Evolutionary conservation across 2,113 vertebrate species (phyloP).

Genomic region (Xiphorhynchus elegans): DNA sequence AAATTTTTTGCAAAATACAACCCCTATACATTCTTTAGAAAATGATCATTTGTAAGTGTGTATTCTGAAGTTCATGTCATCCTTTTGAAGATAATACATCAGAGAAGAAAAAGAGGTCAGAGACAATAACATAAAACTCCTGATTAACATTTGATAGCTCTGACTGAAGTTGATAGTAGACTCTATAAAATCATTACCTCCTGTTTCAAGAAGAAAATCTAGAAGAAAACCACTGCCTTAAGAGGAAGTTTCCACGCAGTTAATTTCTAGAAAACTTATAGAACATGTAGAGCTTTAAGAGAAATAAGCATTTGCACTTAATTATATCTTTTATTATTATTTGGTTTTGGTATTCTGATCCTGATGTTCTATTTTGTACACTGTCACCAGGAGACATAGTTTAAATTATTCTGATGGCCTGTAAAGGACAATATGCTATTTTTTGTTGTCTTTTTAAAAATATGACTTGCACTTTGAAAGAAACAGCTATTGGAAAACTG

Average conservation of each 20-base stretch:
- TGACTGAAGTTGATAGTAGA: not conserved
- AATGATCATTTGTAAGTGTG: accelerated
- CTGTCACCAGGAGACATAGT: not conserved
- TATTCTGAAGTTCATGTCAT: not conserved
- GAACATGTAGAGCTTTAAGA: accelerated
- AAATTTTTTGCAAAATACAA: not conserved
- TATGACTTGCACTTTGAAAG: not conserved
- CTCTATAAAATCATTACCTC: not conserved
- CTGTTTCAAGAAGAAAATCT: not conserved
- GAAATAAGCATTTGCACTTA: not conserved
- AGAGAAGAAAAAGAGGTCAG: not conserved
- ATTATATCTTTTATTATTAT: not conserved
- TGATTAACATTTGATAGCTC: not conserved
- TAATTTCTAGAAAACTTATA: not conserved
- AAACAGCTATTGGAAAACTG: not conserved
- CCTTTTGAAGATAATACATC: not conserved
- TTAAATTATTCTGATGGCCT: not conserved
- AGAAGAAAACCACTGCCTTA: not conserved
- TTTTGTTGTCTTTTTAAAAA: not conserved
- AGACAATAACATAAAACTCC: not conserved
- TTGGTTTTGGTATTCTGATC: not conserved
- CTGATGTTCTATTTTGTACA: not conserved
- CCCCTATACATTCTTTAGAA: not conserved
- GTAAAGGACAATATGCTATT: not conserved
- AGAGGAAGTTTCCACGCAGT: not conserved